These are phyloP conservation scores for Augiades crinisus DNA, from an alignment of 2,888 invertebrate species.

Conservation along the genomic window DNA sequence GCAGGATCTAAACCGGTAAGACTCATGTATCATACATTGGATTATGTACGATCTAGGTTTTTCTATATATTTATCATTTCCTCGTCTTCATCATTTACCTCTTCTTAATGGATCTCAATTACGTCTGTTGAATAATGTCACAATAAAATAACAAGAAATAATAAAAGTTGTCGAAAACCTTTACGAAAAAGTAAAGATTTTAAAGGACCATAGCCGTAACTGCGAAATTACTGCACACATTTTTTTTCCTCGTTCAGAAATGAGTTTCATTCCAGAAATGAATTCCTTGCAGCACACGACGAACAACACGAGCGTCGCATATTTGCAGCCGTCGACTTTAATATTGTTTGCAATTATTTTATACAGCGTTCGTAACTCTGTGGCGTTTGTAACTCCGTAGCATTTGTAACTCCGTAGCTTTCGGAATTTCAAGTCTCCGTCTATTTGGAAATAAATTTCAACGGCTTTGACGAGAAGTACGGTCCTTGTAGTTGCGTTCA, in stretches of 20 bases:
- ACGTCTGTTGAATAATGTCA: too few species aligned
- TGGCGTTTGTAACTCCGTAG: slow-evolving; percentile 27
- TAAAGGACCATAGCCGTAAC: too few species aligned
- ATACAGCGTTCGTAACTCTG: slow-evolving; percentile 26
- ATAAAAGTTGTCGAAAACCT: not conserved
- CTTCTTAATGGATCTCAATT: too few species aligned
- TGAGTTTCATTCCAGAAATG: not conserved
- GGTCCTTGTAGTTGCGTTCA: slow-evolving; percentile 21
- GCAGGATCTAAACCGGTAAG: too few species aligned
- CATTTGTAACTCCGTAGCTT: slow-evolving; percentile 27
- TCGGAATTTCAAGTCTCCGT: slow-evolving; percentile 35
- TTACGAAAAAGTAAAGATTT: too few species aligned
- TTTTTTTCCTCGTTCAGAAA: not conserved
- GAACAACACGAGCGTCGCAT: not conserved
- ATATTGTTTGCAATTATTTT: slow-evolving; percentile 12
- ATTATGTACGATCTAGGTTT: too few species aligned
- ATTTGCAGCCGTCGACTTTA: not conserved
- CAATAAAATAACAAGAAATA: not conserved
- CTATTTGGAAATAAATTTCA: slow-evolving; percentile 47
- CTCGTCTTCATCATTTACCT: too few species aligned
- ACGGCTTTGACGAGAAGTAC: slow-evolving; percentile 46
- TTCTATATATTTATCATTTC: too few species aligned
- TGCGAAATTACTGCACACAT: not conserved
- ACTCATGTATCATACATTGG: too few species aligned
- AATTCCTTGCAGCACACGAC: not conserved